A percentile compares a stretch with the other conserved stretches of the same genome.
Evolutionary conservation across 2,113 vertebrate genomes (phyloP).

Genomic region (Monarcha castaneiventris): DNA sequence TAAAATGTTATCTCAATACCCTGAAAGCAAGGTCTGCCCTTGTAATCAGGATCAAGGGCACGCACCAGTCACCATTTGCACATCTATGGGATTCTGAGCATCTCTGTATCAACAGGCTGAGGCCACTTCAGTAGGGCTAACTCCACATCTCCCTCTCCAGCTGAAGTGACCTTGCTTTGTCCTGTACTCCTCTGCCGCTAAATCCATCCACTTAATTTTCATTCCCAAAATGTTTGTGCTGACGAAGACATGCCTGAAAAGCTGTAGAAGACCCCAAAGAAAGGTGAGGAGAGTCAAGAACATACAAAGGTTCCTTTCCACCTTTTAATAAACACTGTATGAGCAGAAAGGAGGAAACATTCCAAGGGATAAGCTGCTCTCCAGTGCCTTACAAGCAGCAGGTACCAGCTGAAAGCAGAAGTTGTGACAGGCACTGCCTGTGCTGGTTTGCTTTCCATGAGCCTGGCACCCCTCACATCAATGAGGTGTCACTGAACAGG

Average conservation of each 20-base stretch:
- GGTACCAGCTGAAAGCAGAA: not conserved
- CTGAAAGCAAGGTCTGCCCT: not conserved
- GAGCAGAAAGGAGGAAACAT: not conserved
- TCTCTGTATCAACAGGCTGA: not conserved
- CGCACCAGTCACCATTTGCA: not conserved
- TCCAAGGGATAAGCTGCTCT: not conserved
- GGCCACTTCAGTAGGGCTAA: not conserved
- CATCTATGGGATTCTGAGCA: not conserved
- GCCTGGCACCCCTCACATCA: accelerated
- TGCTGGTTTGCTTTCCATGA: not conserved
- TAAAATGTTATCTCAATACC: not conserved
- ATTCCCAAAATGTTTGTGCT: not conserved
- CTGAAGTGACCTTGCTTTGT: not conserved
- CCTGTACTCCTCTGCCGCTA: not conserved
- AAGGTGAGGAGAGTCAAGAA: not conserved
- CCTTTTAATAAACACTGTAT: not conserved
- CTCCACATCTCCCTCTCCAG: not conserved
- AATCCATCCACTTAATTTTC: not conserved
- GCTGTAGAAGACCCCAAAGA: not conserved
- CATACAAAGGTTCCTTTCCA: not conserved
- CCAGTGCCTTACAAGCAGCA: not conserved
- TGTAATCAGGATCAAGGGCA: not conserved
- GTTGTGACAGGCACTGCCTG: not conserved
- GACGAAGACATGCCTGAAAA: not conserved
- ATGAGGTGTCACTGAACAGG: not conserved